Evolutionary conservation across 2,797 vertebrate species (phyloP).

Genomic region (Sparus aurata): DNA sequence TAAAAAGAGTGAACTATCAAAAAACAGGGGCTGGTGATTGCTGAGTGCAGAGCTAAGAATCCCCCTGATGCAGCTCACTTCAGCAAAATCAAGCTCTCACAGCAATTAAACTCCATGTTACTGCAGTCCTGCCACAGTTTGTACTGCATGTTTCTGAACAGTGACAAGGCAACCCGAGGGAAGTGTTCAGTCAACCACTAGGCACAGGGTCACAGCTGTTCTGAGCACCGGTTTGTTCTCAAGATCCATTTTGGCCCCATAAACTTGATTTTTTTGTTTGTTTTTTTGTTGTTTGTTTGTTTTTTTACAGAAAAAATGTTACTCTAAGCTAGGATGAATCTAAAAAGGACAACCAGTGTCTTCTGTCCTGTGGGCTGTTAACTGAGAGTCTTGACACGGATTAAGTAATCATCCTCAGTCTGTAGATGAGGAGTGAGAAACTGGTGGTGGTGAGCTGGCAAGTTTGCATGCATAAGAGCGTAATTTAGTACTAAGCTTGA

Average conservation of each 20-base stretch:
- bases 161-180: constrained; percentile 66
- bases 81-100: constrained; percentile 25
- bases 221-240: constrained; percentile 60
- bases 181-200: constrained; percentile 60
- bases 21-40: constrained; percentile 53
- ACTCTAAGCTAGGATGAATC: constrained; percentile 1
- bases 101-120: constrained; percentile 33
- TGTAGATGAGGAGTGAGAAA: constrained; percentile 33
- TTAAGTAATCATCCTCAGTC: constrained; percentile 12
- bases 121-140: constrained; percentile 56
- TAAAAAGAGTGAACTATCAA: constrained; percentile 55
- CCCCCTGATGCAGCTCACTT: constrained; percentile 32
- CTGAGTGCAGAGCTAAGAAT: constrained; percentile 52
- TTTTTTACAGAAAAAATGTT: neutral
- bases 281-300: too few species aligned
- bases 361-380: neutral
- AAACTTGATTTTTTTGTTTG: neutral
- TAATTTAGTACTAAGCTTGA: constrained; percentile 19
- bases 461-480: constrained; percentile 44
- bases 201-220: constrained; percentile 69
- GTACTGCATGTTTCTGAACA: constrained; percentile 57
- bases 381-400: constrained; percentile 18
- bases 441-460: constrained; percentile 19
- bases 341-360: constrained; percentile 2
- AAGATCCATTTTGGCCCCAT: constrained; percentile 60